Percentiles rank a stretch among this genome's conserved stretches.
phyloP scores from a whole-genome alignment of 2,113 vertebrate genomes.

The Pygathrix nemaeus region DNA sequence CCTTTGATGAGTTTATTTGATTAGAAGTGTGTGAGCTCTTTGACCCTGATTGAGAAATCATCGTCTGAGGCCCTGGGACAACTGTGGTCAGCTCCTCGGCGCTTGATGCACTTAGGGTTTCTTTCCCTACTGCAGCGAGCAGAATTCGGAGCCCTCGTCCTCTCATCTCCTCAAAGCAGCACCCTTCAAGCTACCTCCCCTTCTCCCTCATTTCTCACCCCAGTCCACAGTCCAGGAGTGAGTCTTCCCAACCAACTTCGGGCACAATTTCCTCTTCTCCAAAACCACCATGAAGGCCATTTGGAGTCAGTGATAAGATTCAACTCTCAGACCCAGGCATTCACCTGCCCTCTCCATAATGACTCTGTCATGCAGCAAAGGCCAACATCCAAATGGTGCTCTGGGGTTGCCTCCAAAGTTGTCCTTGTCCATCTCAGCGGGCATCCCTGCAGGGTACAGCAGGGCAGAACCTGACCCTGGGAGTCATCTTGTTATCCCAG shows the following conservation, averaged over 20 bases:
- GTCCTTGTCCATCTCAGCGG: no score
- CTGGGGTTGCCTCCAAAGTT: not conserved
- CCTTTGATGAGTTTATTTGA: not conserved
- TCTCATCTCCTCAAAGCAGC: not conserved
- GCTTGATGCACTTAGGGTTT: no score
- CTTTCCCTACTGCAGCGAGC: accelerated
- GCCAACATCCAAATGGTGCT: not conserved
- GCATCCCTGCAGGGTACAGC: not conserved
- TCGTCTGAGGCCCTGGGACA: not conserved
- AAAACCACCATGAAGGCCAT: not conserved
- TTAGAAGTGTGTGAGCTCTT: not conserved
- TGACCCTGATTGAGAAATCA: not conserved
- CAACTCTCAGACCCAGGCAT: not conserved
- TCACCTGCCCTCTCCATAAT: not conserved
- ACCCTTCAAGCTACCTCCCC: no score
- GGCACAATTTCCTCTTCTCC: not conserved
- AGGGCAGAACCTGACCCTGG: not conserved
- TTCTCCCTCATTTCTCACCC: no score
- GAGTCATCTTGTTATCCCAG: no score
- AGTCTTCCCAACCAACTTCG: not conserved
- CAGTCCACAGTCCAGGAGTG: not conserved
- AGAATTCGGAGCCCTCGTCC: not conserved
- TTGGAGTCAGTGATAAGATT: not conserved
- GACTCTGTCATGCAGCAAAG: not conserved
- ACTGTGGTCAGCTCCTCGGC: accelerated